Evolutionary conservation across 1,140 invertebrate genomes (phyloP).

Genomic region (Diorhabda sublineata): DNA sequence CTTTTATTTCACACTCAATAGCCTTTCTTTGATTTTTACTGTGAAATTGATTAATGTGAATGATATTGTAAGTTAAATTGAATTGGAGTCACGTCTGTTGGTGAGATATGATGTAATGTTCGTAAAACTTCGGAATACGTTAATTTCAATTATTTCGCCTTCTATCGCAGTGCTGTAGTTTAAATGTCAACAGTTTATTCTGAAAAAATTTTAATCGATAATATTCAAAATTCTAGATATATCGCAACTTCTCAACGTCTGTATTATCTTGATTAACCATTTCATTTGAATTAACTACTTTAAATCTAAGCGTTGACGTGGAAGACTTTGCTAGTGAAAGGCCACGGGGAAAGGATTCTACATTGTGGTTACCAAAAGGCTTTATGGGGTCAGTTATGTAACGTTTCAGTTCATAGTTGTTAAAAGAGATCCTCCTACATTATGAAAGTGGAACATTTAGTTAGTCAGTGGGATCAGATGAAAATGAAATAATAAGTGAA

Average conservation of each 20-base stretch:
- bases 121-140: no score
- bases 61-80: no score
- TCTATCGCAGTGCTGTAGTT: no score
- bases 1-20: no score
- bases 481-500: not conserved
- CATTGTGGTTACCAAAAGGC: slow-evolving; percentile 12
- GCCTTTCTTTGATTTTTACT: no score
- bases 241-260: not conserved
- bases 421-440: slow-evolving; percentile 21
- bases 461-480: slow-evolving; percentile 10
- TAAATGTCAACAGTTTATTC: no score
- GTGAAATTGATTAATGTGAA: no score
- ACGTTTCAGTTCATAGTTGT: slow-evolving; percentile 16
- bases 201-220: no score
- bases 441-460: slow-evolving; percentile 13
- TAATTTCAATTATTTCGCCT: no score
- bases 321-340: slow-evolving; percentile 12
- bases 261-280: not conserved
- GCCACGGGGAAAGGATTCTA: slow-evolving; percentile 5
- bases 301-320: not conserved
- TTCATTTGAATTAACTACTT: not conserved
- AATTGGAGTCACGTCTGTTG: no score
- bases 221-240: no score
- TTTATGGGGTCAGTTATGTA: slow-evolving; percentile 18
- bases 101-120: no score